Conservation (phyloP, 2,797 vertebrate species). For the Onychomys leucogaster region DNA sequence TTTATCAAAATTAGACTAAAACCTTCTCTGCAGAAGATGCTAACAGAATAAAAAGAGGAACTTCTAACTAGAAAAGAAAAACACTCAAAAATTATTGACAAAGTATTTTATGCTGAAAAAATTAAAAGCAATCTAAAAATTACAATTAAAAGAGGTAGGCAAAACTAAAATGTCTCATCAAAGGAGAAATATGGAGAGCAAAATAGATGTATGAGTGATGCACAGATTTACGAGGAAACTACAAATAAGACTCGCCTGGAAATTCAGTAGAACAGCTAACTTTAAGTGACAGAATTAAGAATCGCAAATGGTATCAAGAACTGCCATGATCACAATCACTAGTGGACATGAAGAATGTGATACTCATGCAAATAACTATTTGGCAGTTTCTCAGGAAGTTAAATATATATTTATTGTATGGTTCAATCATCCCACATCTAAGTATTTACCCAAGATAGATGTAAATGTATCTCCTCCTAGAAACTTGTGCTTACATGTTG, state of each 20-base stretch:
- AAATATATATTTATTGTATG: not conserved
- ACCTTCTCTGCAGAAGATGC: not conserved
- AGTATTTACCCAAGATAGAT: not conserved
- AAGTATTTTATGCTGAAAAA: not conserved
- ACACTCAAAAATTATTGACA: not conserved
- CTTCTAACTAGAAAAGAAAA: not conserved
- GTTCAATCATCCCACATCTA: not conserved
- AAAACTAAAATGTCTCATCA: conserved; percentile 5
- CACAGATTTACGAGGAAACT: not conserved
- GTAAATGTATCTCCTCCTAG: not conserved
- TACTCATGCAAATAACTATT: not conserved
- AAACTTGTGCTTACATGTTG: not conserved
- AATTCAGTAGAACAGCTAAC: not conserved
- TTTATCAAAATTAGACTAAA: not conserved
- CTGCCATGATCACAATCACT: not conserved
- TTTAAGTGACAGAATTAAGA: not conserved
- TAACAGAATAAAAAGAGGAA: not conserved
- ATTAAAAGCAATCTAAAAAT: not conserved
- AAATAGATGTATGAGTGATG: not conserved
- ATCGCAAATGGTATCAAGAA: not conserved
- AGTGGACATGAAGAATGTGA: not conserved
- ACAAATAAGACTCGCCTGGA: not conserved
- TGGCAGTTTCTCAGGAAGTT: not conserved
- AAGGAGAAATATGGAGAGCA: not conserved
- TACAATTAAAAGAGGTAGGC: not conserved